A percentile compares a stretch with the other conserved stretches of the same genome.
phyloP scores from a whole-genome alignment of 2,888 invertebrate species.

The Poecilus cupreus region DNA sequence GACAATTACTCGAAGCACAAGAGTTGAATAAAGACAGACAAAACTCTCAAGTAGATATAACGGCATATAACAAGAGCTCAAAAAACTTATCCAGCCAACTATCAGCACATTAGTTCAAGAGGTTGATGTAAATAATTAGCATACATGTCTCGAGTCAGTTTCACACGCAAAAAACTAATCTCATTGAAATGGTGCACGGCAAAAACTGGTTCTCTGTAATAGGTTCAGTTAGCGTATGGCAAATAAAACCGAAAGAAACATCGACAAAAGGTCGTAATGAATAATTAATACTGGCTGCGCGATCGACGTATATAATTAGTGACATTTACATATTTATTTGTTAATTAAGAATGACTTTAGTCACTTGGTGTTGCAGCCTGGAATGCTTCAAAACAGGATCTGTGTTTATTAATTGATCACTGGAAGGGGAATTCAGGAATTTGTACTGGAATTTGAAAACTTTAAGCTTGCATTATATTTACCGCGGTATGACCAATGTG shows the following conservation, averaged over 20 bases:
- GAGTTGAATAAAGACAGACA: no score
- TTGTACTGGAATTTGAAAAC: no score
- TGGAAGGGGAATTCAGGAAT: no score
- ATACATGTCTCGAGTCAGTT: conserved; percentile 31
- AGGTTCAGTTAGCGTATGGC: neutral
- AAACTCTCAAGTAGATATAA: neutral
- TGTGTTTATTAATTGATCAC: neutral
- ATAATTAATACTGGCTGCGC: conserved; percentile 32
- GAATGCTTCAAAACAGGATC: conserved; percentile 13
- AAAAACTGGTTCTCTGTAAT: conserved; percentile 45
- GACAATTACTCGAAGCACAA: neutral
- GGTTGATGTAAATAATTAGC: conserved; percentile 49
- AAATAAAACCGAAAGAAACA: conserved; percentile 33
- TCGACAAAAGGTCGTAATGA: conserved; percentile 52
- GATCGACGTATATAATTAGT: conserved; percentile 44
- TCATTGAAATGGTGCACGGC: conserved; percentile 22
- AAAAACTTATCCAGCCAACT: conserved; percentile 32
- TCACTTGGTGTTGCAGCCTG: neutral
- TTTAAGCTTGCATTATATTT: neutral
- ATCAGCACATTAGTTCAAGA: conserved; percentile 44
- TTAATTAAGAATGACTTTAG: conserved; percentile 42
- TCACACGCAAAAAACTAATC: conserved; percentile 54
- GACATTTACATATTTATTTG: conserved; percentile 56
- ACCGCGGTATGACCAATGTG: no score
- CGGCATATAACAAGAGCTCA: neutral